phyloP scores from a whole-genome alignment of 2,113 vertebrate species.

The Ovis aries region ARS-UI_Ramb_v3.0 NC_056055.1:70343001-70343500 shows the following conservation, averaged over 20 bases:
- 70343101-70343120: not conserved
- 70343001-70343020: not conserved
- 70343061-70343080: not conserved
- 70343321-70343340: not conserved
- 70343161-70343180: not conserved
- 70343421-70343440: not conserved
- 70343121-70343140: not conserved
- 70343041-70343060: not conserved
- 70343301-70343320: not conserved
- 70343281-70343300: not conserved
- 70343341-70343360: not conserved
- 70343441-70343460: not conserved
- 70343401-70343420: not conserved
- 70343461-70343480: fast-evolving
- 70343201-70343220: not conserved
- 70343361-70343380: not conserved
- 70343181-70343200: not conserved
- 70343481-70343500: not conserved
- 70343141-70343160: not conserved
- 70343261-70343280: not conserved
- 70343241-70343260: not conserved
- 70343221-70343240: not conserved
- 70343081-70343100: not conserved
- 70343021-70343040: not conserved
- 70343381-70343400: not conserved